Percentiles rank a stretch among this genome's conserved stretches.
phyloP scores from a whole-genome alignment of 2,888 invertebrate species.

The Dynastes maya region DNA sequence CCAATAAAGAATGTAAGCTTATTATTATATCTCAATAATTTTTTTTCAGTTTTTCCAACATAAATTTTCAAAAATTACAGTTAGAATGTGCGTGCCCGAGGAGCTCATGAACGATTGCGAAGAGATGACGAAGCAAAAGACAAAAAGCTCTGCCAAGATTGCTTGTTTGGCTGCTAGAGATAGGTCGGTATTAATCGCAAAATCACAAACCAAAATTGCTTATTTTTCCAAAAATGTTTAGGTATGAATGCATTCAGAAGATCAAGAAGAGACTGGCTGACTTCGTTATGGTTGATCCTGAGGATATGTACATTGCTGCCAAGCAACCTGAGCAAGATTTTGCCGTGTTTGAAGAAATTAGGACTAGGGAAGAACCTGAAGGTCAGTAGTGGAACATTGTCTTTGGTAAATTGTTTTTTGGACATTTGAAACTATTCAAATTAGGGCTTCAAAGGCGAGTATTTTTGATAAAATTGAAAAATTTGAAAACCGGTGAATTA shows the following conservation, averaged over 20 bases:
- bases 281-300: slow-evolving; percentile 87
- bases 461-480: too few species aligned
- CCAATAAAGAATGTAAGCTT: slow-evolving; percentile 56
- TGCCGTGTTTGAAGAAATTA: slow-evolving; percentile 83
- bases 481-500: too few species aligned
- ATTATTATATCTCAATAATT: background rate
- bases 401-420: background rate
- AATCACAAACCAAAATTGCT: background rate
- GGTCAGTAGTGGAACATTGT: slow-evolving; percentile 69
- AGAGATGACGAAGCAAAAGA: slow-evolving; percentile 78
- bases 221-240: slow-evolving; percentile 59
- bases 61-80: slow-evolving; percentile 67
- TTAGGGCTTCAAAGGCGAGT: too few species aligned
- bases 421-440: too few species aligned
- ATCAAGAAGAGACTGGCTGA: slow-evolving; percentile 87
- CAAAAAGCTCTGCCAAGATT: slow-evolving; percentile 74
- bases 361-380: slow-evolving; percentile 83
- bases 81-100: slow-evolving; percentile 84
- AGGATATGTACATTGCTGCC: slow-evolving; percentile 89
- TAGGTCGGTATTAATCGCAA: slow-evolving; percentile 71
- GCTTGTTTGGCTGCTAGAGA: slow-evolving; percentile 82
- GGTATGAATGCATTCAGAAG: slow-evolving; percentile 83
- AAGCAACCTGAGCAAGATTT: slow-evolving; percentile 82
- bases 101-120: slow-evolving; percentile 77
- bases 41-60: too few species aligned